Base-by-base conservation (phyloP, 1,140 invertebrate genomes). In the Pachyrhynchus sulphureomaculatus region DNA sequence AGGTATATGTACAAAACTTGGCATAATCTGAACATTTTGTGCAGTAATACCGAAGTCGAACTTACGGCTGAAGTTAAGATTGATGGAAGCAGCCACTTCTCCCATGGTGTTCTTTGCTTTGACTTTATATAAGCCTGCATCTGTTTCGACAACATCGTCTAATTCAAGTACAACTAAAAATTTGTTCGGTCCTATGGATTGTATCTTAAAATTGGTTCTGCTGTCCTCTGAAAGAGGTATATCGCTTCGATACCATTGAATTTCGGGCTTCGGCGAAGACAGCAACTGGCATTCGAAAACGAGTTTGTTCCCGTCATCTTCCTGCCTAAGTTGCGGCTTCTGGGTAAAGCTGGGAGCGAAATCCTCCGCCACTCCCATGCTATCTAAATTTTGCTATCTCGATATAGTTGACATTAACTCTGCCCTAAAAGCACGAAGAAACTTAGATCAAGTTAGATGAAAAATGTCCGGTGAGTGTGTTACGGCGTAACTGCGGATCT, bases 11-110 rank as follows among this genome's bases (percentile, higher is more conserved):
- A 17, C 9, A n/a, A 39, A 37, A 54, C n/a, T 15, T 24, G 17
- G 23, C 29, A 33, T 12, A 12, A 4, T 15, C 29, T 39, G 5
- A 13, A 56, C 5, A 33, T 4, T 29, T 29, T 3, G 12, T 29
- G 5, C 9, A 39, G 8, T 17, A 26, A 20, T n/a, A 15, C 13
- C 12, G 1, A 37, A 53, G 17, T 47, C 0, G 18, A 48, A 95
- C 93, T 95, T 81, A 97, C 94, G 93, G 79, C 93, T 95, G 78
- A 99, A 98, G 84, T 98, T 98, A 74, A 99, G 87, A 79, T 97
- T 98, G 79, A 99, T 98, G 70, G 95, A 97, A 66, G 95, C 95
- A 59, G 95, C 90, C 74, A 98, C 95, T 84, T 98, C 95, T 75
- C 96, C 96, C 82, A 93, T 92, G 79, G 92, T 94, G 80, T 98